Evolutionary conservation across 2,113 vertebrate species (phyloP).

Genomic region (Cyanoliseus patagonus): DNA sequence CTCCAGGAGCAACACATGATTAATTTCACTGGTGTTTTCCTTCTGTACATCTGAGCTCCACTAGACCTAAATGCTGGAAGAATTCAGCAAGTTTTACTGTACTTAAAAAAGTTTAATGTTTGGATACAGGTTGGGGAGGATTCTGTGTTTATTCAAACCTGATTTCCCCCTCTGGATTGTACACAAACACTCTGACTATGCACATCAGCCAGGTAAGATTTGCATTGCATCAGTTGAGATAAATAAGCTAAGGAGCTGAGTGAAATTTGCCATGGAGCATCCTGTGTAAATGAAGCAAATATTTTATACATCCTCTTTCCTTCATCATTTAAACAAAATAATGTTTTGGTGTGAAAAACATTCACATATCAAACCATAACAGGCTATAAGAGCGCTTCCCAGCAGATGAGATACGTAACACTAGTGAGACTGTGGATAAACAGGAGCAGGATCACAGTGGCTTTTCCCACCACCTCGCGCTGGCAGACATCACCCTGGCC

Average conservation of each 20-base stretch:
- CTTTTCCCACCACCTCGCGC: fast-evolving
- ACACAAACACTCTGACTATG: not conserved
- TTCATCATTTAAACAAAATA: not conserved
- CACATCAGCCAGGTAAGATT: not conserved
- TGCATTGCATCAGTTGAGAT: not conserved
- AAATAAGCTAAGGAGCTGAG: not conserved
- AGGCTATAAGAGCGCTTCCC: not conserved
- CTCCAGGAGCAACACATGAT: fast-evolving
- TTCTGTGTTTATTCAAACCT: not conserved
- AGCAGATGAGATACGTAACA: not conserved
- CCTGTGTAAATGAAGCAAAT: not conserved
- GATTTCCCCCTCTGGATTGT: not conserved
- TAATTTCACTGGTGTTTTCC: not conserved
- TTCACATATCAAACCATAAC: not conserved
- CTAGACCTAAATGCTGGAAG: not conserved
- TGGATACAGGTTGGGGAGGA: not conserved
- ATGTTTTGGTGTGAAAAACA: not conserved
- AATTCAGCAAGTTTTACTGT: not conserved
- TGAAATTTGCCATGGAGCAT: not conserved
- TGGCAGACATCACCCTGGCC: not conserved
- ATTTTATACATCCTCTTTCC: not conserved
- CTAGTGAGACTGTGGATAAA: not conserved
- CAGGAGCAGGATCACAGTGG: not conserved
- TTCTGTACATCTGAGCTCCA: not conserved
- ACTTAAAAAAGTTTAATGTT: not conserved